Base-by-base conservation (phyloP, 2,113 vertebrate species). In the Dinomys branickii region DNA sequence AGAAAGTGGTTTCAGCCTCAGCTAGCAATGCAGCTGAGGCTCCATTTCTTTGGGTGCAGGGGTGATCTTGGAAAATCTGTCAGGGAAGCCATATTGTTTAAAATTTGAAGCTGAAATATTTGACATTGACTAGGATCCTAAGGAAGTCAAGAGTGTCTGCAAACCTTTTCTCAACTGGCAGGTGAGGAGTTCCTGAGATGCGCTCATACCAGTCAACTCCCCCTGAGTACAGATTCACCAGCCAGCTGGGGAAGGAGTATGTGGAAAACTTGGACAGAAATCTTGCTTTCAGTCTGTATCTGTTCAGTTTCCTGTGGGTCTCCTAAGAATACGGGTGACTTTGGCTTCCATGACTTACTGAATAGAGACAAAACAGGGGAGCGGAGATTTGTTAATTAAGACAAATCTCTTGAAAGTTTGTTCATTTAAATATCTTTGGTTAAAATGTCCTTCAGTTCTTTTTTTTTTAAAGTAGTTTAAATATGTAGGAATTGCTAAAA, bases 401-500 rank as follows among this genome's bases (percentile, higher is more conserved):
- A 54, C 33, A 78, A 44, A 14, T 26, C 28, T 80, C 38, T 63
- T 9, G 33, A 20, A 90, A 67, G 2, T 41, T 22, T 28, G 8
- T 77, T 28, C 3, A 19, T 58, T 71, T 85, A 63, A 81, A 41
- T 4, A 56, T 38, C 10, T 58, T 63, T 65, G 78, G 1, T 95
- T 65, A 28, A 65, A 78, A 67, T 50, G 7, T 56, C 22, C 41
- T 71, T 63, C 24, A 54, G 44, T 38, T 77, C n/a, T 41, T 82
- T 0, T 52, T 50, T 30, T 58, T 88, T 88, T 90, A 58, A 58
- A 67, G 26, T 41, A 67, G 30, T 73, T 44, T 33, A 94, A 73
- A 84, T 90, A 77, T 52, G 71, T n/a, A 52, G 69, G n/a, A 65
- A 73, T 69, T 63, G 19, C 75, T 93, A 75, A 77, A 59, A 56